Evolutionary conservation across 1,140 invertebrate species (phyloP).

Genomic region (Bombus superbus): DNA sequence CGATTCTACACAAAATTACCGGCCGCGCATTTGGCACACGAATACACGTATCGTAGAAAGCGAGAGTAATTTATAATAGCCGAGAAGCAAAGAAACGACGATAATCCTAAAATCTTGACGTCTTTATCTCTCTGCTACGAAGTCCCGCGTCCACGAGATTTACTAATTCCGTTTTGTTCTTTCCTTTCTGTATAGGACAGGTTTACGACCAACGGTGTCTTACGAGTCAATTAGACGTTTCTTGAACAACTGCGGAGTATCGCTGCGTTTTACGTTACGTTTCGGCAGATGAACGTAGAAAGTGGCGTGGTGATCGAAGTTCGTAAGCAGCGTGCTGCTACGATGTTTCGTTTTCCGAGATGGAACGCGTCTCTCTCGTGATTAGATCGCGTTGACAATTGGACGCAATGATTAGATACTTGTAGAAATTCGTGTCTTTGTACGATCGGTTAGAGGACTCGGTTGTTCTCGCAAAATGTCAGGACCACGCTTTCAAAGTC

Average conservation of each 20-base stretch:
- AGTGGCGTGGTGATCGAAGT: neutral
- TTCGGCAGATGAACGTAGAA: neutral
- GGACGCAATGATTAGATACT: neutral
- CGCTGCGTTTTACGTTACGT: neutral
- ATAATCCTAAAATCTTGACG: neutral
- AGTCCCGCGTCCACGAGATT: neutral
- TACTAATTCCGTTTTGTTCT: neutral
- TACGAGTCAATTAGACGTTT: neutral
- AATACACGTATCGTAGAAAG: neutral
- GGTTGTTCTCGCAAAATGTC: too few relatives aligned
- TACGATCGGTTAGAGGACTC: too few relatives aligned
- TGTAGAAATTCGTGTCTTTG: neutral
- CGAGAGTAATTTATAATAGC: neutral
- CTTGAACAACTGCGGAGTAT: neutral
- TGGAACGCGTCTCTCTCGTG: neutral
- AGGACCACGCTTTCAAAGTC: neutral
- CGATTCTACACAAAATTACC: constrained; percentile 8
- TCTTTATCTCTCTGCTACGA: neutral
- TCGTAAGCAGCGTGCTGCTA: neutral
- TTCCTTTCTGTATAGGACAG: too few relatives aligned
- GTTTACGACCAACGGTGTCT: neutral
- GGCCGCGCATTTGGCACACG: too few relatives aligned
- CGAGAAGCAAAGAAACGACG: neutral
- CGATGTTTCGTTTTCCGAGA: too few relatives aligned
- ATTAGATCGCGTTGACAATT: neutral